Evolutionary conservation across 1,140 invertebrate species (phyloP).

Genomic region (Drosophila pachea): DNA sequence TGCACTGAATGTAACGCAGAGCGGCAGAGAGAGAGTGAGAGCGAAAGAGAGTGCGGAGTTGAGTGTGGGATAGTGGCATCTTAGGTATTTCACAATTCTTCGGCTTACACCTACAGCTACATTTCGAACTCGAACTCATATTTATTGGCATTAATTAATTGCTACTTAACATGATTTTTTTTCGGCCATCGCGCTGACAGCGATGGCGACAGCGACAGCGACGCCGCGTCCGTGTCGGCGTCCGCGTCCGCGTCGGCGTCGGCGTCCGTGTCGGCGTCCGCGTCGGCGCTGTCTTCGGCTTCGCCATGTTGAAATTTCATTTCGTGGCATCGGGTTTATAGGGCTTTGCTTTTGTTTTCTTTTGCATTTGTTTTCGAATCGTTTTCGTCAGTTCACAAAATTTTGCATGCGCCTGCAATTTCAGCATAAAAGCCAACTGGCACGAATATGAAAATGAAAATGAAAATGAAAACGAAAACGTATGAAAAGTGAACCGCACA

Average conservation of each 20-base stretch:
- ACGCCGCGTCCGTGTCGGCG: conserved; percentile 3
- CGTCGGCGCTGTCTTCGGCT: conserved; percentile 10
- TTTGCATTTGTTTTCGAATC: conserved; percentile 29
- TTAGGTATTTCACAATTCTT: conserved; percentile 24
- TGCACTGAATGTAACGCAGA: background rate
- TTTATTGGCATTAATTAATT: conserved; percentile 70
- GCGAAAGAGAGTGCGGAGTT: background rate
- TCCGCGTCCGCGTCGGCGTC: background rate
- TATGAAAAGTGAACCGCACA: conserved; percentile 35
- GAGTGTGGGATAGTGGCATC: conserved; percentile 30
- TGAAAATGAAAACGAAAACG: conserved; percentile 35
- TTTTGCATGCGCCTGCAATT: conserved; percentile 55
- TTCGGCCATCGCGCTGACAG: conserved; percentile 3
- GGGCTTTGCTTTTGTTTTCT: conserved; percentile 34
- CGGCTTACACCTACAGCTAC: conserved; percentile 31
- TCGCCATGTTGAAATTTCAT: conserved; percentile 62
- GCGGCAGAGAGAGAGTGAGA: background rate
- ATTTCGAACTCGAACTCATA: conserved; percentile 37
- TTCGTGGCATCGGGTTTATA: conserved; percentile 21
- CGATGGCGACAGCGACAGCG: conserved; percentile 8
- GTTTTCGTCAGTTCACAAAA: conserved; percentile 25
- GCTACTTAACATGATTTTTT: conserved; percentile 56
- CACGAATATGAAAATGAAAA: conserved; percentile 45
- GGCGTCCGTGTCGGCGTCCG: background rate
- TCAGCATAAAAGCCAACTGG: conserved; percentile 71